Evolutionary conservation across 2,113 vertebrate genomes (phyloP).

Genomic region (Scomber colias): DNA sequence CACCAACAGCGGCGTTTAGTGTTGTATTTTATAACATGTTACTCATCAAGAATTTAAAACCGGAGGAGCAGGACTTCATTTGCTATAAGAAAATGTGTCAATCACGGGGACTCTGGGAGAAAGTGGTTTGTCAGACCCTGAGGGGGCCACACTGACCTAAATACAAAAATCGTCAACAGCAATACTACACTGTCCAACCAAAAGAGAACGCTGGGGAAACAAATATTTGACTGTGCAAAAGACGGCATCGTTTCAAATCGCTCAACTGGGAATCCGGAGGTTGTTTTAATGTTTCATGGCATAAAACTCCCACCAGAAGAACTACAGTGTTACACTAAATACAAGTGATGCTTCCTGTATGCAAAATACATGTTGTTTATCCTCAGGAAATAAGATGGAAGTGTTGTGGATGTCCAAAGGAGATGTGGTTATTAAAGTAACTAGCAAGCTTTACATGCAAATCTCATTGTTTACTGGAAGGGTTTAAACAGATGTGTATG

Average conservation of each 20-base stretch:
- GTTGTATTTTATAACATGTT: slow-evolving; percentile 77
- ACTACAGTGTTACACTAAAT: not conserved
- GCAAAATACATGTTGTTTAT: not conserved
- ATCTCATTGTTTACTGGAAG: slow-evolving; percentile 45
- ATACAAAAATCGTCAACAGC: slow-evolving; percentile 84
- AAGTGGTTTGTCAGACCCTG: slow-evolving; percentile 82
- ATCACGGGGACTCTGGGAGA: slow-evolving; percentile 80
- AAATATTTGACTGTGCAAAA: slow-evolving; percentile 65
- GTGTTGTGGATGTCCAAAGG: not conserved
- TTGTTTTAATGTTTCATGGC: slow-evolving; percentile 19
- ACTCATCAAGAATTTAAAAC: slow-evolving; percentile 83
- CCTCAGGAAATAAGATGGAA: not conserved
- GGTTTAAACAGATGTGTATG: slow-evolving; percentile 48
- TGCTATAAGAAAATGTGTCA: slow-evolving; percentile 82
- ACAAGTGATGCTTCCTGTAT: not conserved
- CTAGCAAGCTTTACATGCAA: slow-evolving; percentile 33
- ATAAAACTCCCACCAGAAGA: not conserved
- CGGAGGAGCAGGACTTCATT: slow-evolving; percentile 80
- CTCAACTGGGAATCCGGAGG: slow-evolving; percentile 6
- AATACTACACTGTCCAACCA: slow-evolving; percentile 72
- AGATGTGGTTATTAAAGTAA: slow-evolving; percentile 23
- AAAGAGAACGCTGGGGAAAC: slow-evolving; percentile 56
- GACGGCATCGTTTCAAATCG: slow-evolving; percentile 3
- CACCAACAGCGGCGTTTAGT: slow-evolving; percentile 66
- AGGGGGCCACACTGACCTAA: slow-evolving; percentile 86